Base-by-base conservation (phyloP, 1,140 invertebrate genomes). In the Caerostris extrusa region DNA sequence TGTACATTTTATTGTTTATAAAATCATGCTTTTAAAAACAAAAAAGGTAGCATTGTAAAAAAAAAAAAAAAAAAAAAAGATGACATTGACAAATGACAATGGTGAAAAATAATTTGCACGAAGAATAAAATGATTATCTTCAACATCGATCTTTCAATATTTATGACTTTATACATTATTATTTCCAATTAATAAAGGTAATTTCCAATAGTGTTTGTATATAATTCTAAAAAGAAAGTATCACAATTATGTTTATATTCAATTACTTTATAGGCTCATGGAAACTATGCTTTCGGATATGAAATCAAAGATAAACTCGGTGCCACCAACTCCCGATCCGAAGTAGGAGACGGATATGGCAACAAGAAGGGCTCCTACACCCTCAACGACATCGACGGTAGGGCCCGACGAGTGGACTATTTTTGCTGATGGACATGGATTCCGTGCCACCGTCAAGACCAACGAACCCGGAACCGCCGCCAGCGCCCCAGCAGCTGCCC, bases 361-460 rank as follows among this genome's bases (percentile, higher is more conserved):
- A 94, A 94, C 89, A 93, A 94, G 58, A 87, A 83, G 61, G 94
- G 94, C 12, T 69, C 87, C 12, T 95, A 95, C 94, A 90, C 90
- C n/a, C 50, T 95, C 3, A 34, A 19, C 12, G 94, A 95, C 87
- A 83, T 91, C 19, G 94, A 95, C 58, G 94, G 94, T 12, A 56
- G 90, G 10, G 56, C 58, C 86, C 88, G 94, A 57, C 69, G 64
- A 77, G 94, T 95, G 3, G 86, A 94, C 8, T 95, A 95, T n/a
- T 60, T 83, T 94, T 17, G 94, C 94, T n/a, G 94, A 95, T 17
- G 69, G 87, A 34, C 60, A 95, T 56, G 94, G 94, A 34, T 94
- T 94, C 82, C 14, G 90, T 3, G 94, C 94, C 53, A 6, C 19
- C 53, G 83, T 93, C 53, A n/a, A 67, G 64, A 93, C 91, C 55